A percentile compares a stretch with the other conserved stretches of the same genome.
phyloP scores from a whole-genome alignment of 2,113 vertebrate genomes.

The Colaptes auratus region DNA sequence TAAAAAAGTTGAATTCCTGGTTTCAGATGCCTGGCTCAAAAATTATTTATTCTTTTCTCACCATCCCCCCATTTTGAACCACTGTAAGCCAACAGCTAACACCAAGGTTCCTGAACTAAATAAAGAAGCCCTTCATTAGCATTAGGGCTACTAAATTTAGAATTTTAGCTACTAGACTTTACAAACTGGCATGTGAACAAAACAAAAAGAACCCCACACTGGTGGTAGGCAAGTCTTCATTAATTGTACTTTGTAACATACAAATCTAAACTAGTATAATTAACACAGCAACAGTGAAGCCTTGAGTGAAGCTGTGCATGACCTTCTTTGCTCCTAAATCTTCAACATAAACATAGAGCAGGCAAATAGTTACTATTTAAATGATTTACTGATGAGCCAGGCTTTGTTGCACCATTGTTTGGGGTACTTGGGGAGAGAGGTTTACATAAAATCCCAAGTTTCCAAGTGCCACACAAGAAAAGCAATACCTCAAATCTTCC shows the following conservation, averaged over 20 bases:
- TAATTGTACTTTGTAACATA: neutral
- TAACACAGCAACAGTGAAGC: neutral
- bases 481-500: neutral
- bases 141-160: neutral
- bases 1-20: neutral
- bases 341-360: neutral
- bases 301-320: neutral
- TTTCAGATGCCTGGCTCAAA: neutral
- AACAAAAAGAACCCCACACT: neutral
- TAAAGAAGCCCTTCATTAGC: neutral
- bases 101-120: neutral
- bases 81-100: neutral
- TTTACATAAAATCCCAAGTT: neutral
- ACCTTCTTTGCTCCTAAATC: neutral
- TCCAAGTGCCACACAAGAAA: neutral
- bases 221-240: neutral
- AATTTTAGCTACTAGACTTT: neutral
- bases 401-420: neutral
- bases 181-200: neutral
- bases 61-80: neutral
- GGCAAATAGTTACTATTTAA: neutral
- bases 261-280: neutral
- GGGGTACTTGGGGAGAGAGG: neutral
- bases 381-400: fast-evolving
- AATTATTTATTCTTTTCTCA: neutral